Percentiles rank a stretch among this genome's conserved stretches.
These are phyloP conservation scores for Hypomesus transpacificus DNA, from an alignment of 2,113 vertebrate species.

Conservation along the genomic window DNA sequence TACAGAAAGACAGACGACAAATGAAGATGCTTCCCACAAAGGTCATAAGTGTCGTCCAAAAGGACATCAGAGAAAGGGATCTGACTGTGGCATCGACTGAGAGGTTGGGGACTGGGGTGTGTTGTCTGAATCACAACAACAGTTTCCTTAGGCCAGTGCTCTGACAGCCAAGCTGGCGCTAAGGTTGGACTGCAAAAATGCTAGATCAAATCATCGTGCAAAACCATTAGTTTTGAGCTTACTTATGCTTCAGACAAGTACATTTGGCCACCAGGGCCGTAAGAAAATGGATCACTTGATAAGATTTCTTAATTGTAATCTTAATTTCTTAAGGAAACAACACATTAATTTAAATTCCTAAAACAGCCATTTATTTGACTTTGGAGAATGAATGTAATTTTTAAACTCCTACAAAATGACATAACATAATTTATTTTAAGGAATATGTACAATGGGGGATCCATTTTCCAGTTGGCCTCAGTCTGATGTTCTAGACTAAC, in stretches of 20 bases:
- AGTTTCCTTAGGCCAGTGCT: conserved; percentile 24
- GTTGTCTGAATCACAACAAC: conserved; percentile 22
- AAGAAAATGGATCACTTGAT: too few relatives aligned
- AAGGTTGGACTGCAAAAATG: too few relatives aligned
- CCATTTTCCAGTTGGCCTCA: background rate
- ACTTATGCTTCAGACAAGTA: too few relatives aligned
- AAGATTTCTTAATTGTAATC: too few relatives aligned
- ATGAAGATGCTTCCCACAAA: conserved; percentile 70
- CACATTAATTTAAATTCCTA: too few relatives aligned
- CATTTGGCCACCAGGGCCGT: too few relatives aligned
- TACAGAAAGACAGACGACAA: conserved; percentile 63
- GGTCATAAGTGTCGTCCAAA: conserved; percentile 64
- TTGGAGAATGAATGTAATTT: too few relatives aligned
- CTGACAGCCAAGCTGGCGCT: background rate
- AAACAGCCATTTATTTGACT: too few relatives aligned
- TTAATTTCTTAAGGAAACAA: too few relatives aligned
- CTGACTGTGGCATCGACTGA: conserved; percentile 49
- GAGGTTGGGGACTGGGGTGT: conserved; percentile 13
- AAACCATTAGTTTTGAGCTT: too few relatives aligned
- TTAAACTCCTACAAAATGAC: background rate
- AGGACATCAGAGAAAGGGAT: conserved; percentile 62
- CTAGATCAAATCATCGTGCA: too few relatives aligned
- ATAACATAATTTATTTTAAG: conserved; percentile 10
- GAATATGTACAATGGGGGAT: background rate
- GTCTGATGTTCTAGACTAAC: too few relatives aligned